A percentile compares a stretch with the other conserved stretches of the same genome.
Evolutionary conservation across 2,113 vertebrate species (phyloP).

Genomic region (Emydura subglobosa): DNA sequence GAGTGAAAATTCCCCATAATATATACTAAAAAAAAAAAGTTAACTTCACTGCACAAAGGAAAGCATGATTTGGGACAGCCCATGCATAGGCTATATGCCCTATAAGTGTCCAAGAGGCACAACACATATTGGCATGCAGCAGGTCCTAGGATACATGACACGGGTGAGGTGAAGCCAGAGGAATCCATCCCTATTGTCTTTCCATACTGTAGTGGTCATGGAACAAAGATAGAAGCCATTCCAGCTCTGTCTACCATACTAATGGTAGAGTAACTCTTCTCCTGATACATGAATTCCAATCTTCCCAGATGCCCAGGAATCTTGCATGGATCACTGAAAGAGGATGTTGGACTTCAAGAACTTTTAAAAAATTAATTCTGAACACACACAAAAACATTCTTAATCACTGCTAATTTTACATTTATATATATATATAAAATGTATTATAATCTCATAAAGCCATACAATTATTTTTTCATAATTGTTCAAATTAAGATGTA

Average conservation of each 20-base stretch:
- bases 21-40: not conserved
- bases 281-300: not conserved
- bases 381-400: not conserved
- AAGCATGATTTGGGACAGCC: not conserved
- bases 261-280: not conserved
- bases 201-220: not conserved
- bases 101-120: not conserved
- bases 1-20: too few species aligned
- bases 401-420: not conserved
- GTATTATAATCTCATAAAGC: not conserved
- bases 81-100: not conserved
- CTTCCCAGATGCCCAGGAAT: not conserved
- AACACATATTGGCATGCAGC: rapidly evolving
- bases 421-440: not conserved
- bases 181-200: not conserved
- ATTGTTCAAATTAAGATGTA: not conserved
- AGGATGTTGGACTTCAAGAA: not conserved
- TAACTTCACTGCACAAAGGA: not conserved
- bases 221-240: not conserved
- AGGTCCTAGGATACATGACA: not conserved
- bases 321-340: not conserved
- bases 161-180: not conserved
- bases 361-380: not conserved
- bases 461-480: not conserved
- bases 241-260: not conserved